Conservation (phyloP, 2,888 invertebrate genomes). For the Amaurobius ferox region DNA sequence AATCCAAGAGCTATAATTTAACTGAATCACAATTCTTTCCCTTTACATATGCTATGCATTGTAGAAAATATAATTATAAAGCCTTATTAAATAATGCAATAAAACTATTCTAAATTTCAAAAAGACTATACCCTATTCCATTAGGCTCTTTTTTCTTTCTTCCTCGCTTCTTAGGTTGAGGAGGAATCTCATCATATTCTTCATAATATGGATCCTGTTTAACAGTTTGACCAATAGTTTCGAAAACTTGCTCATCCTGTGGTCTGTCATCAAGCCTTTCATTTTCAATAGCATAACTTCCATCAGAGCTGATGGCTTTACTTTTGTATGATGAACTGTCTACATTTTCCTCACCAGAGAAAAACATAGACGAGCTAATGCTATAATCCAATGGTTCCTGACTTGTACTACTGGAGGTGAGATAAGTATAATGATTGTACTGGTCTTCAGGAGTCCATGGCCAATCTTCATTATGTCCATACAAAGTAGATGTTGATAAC, state of each 20-base stretch:
- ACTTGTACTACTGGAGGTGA: constrained; percentile 68
- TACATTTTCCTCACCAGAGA: constrained; percentile 63
- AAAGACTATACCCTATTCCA: constrained; percentile 49
- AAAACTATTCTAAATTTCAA: no score
- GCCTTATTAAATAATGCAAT: no score
- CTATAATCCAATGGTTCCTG: constrained; percentile 71
- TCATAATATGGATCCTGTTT: constrained; percentile 71
- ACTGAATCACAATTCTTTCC: no score
- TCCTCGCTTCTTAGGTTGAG: constrained; percentile 65
- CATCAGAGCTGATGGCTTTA: constrained; percentile 61
- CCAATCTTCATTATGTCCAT: constrained; percentile 69
- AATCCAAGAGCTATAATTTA: no score
- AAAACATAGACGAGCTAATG: constrained; percentile 64
- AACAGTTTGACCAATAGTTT: constrained; percentile 64
- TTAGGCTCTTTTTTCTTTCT: constrained; percentile 68
- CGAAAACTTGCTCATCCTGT: constrained; percentile 67
- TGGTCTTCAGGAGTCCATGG: constrained; percentile 70
- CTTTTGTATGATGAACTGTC: constrained; percentile 67
- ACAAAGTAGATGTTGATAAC: constrained; percentile 67
- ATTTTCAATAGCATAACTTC: constrained; percentile 60
- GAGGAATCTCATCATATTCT: constrained; percentile 69
- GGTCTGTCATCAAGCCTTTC: constrained; percentile 52
- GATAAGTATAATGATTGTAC: constrained; percentile 71
- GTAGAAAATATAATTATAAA: no score
- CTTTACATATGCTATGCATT: no score